Conservation (phyloP, 2,888 invertebrate genomes). For the Melanostoma scalare region DNA sequence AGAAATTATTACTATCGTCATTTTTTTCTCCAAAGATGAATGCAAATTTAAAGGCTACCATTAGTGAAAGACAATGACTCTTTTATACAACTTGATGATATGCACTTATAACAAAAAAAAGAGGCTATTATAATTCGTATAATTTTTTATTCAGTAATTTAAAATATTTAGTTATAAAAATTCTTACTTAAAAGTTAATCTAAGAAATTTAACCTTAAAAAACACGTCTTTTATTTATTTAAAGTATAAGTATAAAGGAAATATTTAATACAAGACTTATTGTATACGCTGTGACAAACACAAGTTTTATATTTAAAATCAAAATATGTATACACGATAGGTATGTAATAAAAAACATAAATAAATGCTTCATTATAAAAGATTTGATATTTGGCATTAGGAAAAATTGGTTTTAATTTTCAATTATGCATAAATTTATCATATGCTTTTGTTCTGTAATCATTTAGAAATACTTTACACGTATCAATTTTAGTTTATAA, state of each 20-base stretch:
- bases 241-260: background rate
- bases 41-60: no score
- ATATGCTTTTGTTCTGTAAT: background rate
- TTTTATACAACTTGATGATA: no score
- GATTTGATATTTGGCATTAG: slow-evolving; percentile 49
- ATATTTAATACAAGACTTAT: background rate
- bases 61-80: no score
- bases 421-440: slow-evolving; percentile 21
- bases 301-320: background rate
- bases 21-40: no score
- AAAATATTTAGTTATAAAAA: slow-evolving; percentile 38
- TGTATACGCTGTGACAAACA: no score
- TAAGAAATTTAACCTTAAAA: slow-evolving; percentile 24
- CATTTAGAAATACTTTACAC: slow-evolving; percentile 44
- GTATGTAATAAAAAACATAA: slow-evolving; percentile 23
- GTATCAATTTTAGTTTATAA: slow-evolving; percentile 20
- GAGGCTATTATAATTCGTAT: slow-evolving; percentile 5
- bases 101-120: background rate
- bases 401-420: slow-evolving; percentile 28
- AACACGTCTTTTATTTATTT: slow-evolving; percentile 11
- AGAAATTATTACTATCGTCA: no score
- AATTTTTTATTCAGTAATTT: slow-evolving; percentile 45
- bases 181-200: slow-evolving; percentile 24
- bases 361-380: slow-evolving; percentile 1
- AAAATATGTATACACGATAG: background rate